phyloP scores from a whole-genome alignment of 2,888 invertebrate genomes.

The Xestia c-nigrum region DNA sequence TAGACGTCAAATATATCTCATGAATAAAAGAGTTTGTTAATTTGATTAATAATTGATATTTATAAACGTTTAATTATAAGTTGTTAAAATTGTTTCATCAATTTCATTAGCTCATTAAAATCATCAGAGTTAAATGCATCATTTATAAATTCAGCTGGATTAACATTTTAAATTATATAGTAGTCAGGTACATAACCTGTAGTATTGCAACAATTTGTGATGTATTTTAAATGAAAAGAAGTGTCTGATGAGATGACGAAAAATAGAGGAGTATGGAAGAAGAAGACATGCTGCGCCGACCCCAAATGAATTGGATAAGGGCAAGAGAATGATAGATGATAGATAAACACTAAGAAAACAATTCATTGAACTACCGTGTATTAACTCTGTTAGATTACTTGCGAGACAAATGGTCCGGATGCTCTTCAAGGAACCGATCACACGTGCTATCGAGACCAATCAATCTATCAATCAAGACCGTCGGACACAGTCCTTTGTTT shows the following conservation, averaged over 20 bases:
- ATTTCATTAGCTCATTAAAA: neutral
- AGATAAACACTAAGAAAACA: too few relatives aligned
- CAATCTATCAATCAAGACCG: conserved; percentile 14
- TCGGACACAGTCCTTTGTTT: neutral
- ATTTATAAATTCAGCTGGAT: neutral
- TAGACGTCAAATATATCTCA: neutral
- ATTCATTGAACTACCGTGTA: neutral
- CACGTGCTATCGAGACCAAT: neutral
- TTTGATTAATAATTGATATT: neutral
- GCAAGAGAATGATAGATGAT: too few relatives aligned
- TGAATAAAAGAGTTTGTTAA: neutral
- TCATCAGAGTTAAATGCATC: neutral
- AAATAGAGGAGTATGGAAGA: too few relatives aligned
- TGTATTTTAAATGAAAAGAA: too few relatives aligned
- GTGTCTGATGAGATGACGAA: too few relatives aligned
- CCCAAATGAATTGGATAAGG: too few relatives aligned
- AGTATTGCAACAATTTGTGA: neutral
- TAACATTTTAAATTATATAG: neutral
- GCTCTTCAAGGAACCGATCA: neutral
- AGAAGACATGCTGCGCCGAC: too few relatives aligned
- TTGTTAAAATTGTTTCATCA: neutral
- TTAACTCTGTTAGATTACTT: too few relatives aligned
- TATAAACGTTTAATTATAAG: neutral
- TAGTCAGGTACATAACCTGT: neutral
- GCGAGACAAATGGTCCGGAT: neutral